Base-by-base conservation (phyloP, 2,888 invertebrate species). In the Hemaris fuciformis region DNA sequence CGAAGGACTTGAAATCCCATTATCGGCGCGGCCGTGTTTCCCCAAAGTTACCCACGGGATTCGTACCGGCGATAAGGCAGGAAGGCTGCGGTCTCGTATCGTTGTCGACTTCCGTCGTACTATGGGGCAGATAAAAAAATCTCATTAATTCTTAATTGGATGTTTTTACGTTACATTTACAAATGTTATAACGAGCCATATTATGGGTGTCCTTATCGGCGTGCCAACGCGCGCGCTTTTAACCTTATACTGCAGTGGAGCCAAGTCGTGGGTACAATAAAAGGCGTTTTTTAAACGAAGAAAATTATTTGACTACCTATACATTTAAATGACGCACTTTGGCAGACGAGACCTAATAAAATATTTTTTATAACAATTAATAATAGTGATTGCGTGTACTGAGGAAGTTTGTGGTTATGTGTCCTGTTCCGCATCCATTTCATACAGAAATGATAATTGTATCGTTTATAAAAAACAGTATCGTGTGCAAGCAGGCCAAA, bases 61-160 rank as follows among this genome's bases (percentile, higher is more conserved):
- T 48, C 66, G 53, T 57, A 13, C 43, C 65, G 67, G 70, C 38
- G 38, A 38, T 72, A 70, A 67, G 46, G 65, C 75, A 73, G 75
- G 75, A 75, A 66, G 75, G 57, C 20, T 71, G 75, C 64, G 75
- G 75, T 74, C 56, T 48, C 0, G 10, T 74, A 73, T 74, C 73
- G 59, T 48, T 13, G 43, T n/a, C 10, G 27, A 64, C 70, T 69
- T 71, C 74, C 69, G 48, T 38, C 66, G 64, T 65, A 67, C 67
- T 70, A 38, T n/a, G 64, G 65, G 64, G 63, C 48, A 64, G 53
- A 22, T 41, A 53, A 59, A 59, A 62, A 43, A 62, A 59, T 53
- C 43, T 53, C 48, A 41, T 59, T 53, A 59, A n/a, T 41, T 15
- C 22, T 53, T 53, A 53, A 53, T 53, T 46, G 46, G 59, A 13